Base-by-base conservation (phyloP, 2,113 vertebrate species). In the Pardalotus punctatus region DNA sequence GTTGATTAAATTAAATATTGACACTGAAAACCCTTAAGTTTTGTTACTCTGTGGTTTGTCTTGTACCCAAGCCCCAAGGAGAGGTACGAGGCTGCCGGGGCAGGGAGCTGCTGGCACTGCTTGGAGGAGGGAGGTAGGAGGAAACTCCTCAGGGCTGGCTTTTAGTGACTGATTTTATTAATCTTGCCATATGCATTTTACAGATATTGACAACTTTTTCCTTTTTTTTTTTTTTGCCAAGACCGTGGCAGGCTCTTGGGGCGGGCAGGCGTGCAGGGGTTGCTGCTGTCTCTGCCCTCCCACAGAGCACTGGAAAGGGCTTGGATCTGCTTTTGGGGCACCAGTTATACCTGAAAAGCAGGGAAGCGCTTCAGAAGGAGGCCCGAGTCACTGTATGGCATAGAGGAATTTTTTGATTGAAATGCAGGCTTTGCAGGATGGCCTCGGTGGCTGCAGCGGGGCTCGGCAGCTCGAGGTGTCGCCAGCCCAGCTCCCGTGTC, bases 241-340 rank as follows among this genome's bases (percentile, higher is more conserved):
- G 67, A 15, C 14, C 48, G 72, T 54, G 69, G 21, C 53, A 81
- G 50, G 38, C 42, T 1, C 38, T 4, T 12, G 54, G 45, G 58
- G 50, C 61, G 25, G 72, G 72, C 31, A 56, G 71, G 4, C 0
- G 0, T 40, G 20, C 9, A 15, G 74, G 42, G 48, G 57, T 15
- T n/a, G 80, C 25, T 36, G 61, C 45, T 45, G 51, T 60, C 67
- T 36, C 7, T 51, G 73, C 51, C 65, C 70, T 79, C 27, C 25
- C 23, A 0, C 20, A 12, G 3, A 7, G 35, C 4, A 0, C 4
- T 12, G 58, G 56, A 16, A 82, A 50, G 45, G 51, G 54, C 51
- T 88, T 38, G 27, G 6, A 9, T 24, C 28, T 91, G 83, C 14
- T 42, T 86, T 38, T 50, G 76, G 56, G 77, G 71, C 33, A 56